Evolutionary conservation across 2,888 invertebrate genomes (phyloP), one percentile per base, ranked within the genome.

Genomic region (Diarsia rubi): DNA sequence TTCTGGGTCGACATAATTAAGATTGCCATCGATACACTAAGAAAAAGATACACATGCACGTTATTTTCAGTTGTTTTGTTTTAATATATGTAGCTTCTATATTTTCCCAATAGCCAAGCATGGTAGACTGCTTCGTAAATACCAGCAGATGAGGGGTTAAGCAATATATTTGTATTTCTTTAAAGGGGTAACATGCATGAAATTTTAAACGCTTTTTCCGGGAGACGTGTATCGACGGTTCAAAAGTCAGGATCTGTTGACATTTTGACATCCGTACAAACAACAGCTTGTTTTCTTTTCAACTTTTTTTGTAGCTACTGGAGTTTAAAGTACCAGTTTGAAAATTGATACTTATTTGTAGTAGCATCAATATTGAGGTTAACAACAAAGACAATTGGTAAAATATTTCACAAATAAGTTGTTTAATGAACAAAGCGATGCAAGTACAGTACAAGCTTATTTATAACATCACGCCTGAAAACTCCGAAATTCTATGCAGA

Each of bases 251-350:
- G 91, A 92, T 89, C 86, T 93, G 90, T 94, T 95, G 94, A 95
- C 95, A 95, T 95, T 95, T 94, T 95, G 94, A 95, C 95, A 95
- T 95, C 95, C 95, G 94, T 92, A 84, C 90, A 92, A 93, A 95
- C 88, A 92, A 89, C 79, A 70, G 69, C 79, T 87, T 92, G 86
- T 93, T 92, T 91, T 82, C 79, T 86, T 91, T 90, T 79, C 78
- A 89, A 91, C 81, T 90, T 91, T 92, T 88, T 88, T 88, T 79
- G 9, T 78, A 60, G 90, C 94, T 94, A 93, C 94, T 91, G 92
- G 91, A 91, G 92, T 93, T 76, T 78, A 42, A 65, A 80, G 16
- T 3, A 31, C n/a, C 62, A 67, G 74, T 78, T 75, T 49, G 72
- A 73, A 84, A 76, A 78, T 66, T 71, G 54, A 84, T 70, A 73